phyloP scores from a whole-genome alignment of 2,888 invertebrate genomes.

The Hirtodrosophila duncani region DNA sequence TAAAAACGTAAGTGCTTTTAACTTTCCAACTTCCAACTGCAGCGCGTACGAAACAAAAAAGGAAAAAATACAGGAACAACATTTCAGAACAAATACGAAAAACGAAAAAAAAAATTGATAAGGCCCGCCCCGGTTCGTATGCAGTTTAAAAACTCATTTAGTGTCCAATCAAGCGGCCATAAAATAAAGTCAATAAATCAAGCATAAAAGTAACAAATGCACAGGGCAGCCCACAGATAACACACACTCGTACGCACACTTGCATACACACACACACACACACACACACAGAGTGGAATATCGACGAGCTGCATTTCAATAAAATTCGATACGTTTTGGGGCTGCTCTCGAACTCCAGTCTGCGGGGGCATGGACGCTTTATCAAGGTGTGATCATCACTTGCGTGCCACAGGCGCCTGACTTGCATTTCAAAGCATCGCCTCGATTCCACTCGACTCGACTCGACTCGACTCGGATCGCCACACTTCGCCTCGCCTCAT shows the following conservation, averaged over 20 bases:
- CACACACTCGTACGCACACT: slow-evolving; percentile 25
- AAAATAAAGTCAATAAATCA: slow-evolving; percentile 72
- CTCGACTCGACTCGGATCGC: not conserved
- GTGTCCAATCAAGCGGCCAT: slow-evolving; percentile 71
- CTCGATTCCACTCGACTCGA: slow-evolving; percentile 21
- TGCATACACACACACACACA: slow-evolving; percentile 5
- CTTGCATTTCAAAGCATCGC: slow-evolving; percentile 66
- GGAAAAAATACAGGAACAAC: slow-evolving; percentile 14
- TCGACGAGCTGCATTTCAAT: slow-evolving; percentile 59
- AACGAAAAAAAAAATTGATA: slow-evolving; percentile 53
- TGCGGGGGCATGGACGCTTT: slow-evolving; percentile 25
- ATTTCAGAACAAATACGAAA: slow-evolving; percentile 8
- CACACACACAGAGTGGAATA: slow-evolving; percentile 18
- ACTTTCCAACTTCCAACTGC: slow-evolving; percentile 36
- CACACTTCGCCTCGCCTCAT: slow-evolving; percentile 3
- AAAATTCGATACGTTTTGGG: slow-evolving; percentile 69
- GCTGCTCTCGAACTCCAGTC: not conserved
- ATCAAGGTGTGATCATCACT: slow-evolving; percentile 73
- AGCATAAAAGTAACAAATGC: slow-evolving; percentile 74
- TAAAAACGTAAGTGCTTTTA: slow-evolving; percentile 62
- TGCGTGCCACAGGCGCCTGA: slow-evolving; percentile 73
- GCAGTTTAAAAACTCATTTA: slow-evolving; percentile 70
- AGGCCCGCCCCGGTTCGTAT: slow-evolving; percentile 67
- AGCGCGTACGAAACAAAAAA: slow-evolving; percentile 19
- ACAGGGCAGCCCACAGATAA: slow-evolving; percentile 69